Evolutionary conservation across 1,140 invertebrate genomes (phyloP).

Genomic region (Eurosta solidaginis): DNA sequence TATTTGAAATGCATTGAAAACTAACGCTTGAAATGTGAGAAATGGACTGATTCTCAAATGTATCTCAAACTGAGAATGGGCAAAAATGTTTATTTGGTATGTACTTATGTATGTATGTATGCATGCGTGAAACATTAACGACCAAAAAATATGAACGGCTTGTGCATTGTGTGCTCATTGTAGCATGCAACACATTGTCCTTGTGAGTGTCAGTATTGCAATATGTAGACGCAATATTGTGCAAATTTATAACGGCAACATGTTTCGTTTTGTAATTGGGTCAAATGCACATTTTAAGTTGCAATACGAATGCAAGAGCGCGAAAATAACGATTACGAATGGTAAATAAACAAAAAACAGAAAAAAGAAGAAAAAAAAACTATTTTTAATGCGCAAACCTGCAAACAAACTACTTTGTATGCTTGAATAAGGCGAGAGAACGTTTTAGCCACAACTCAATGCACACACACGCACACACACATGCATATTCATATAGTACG

Average conservation of each 20-base stretch:
- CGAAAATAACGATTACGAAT: not conserved
- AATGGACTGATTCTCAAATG: no score
- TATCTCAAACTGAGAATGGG: no score
- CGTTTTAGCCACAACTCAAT: not conserved
- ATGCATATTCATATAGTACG: no score
- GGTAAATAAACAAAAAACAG: not conserved
- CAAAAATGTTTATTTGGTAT: no score
- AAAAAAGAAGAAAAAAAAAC: not conserved
- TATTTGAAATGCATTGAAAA: no score
- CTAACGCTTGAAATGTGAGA: no score
- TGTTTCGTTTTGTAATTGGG: conserved; percentile 13
- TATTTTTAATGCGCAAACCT: not conserved
- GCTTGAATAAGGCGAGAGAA: not conserved
- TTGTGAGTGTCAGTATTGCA: conserved; percentile 17
- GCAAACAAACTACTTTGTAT: not conserved
- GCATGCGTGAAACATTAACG: not conserved
- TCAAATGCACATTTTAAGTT: conserved; percentile 17
- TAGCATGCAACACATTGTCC: not conserved
- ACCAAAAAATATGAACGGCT: not conserved
- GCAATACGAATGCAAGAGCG: conserved; percentile 12
- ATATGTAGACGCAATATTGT: not conserved
- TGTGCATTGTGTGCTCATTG: not conserved
- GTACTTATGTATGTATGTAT: not conserved
- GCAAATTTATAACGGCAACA: not conserved
- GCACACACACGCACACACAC: no score